phyloP scores from a whole-genome alignment of 2,797 vertebrate species.

The Glossophaga mutica region DNA sequence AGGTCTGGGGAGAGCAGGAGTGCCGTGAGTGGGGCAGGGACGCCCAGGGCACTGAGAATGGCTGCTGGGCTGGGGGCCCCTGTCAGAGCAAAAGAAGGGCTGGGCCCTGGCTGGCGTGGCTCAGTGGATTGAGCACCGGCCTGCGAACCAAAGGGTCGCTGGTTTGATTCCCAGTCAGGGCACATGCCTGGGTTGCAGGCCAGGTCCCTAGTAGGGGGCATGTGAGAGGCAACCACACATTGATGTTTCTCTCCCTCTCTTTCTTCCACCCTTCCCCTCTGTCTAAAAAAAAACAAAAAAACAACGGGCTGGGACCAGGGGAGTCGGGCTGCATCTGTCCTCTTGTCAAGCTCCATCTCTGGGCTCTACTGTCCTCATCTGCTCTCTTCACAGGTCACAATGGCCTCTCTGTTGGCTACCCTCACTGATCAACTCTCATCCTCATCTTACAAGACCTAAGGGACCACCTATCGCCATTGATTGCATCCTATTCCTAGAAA shows the following conservation, averaged over 20 bases:
- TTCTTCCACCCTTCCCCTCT: too few species aligned
- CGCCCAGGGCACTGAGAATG: not conserved
- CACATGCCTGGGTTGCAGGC: too few species aligned
- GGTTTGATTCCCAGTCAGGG: too few species aligned
- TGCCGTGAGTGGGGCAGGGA: slow-evolving; percentile 4
- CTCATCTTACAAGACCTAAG: not conserved
- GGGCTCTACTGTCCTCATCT: not conserved
- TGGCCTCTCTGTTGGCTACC: not conserved
- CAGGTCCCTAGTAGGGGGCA: too few species aligned
- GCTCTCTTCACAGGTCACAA: not conserved
- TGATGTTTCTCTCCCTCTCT: too few species aligned
- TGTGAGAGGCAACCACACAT: too few species aligned
- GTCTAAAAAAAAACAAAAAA: too few species aligned
- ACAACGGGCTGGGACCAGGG: not conserved
- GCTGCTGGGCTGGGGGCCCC: not conserved
- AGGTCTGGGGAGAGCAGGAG: slow-evolving; percentile 57
- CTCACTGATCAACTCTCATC: not conserved
- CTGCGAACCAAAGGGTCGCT: too few species aligned
- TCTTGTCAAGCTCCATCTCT: not conserved
- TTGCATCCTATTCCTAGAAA: not conserved
- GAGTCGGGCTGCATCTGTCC: not conserved
- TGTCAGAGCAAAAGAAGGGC: not conserved
- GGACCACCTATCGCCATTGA: not conserved
- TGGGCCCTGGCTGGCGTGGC: not conserved
- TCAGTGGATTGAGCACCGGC: too few species aligned